Conservation (phyloP, 2,888 invertebrate genomes). For the Ophion obscuratus region DNA sequence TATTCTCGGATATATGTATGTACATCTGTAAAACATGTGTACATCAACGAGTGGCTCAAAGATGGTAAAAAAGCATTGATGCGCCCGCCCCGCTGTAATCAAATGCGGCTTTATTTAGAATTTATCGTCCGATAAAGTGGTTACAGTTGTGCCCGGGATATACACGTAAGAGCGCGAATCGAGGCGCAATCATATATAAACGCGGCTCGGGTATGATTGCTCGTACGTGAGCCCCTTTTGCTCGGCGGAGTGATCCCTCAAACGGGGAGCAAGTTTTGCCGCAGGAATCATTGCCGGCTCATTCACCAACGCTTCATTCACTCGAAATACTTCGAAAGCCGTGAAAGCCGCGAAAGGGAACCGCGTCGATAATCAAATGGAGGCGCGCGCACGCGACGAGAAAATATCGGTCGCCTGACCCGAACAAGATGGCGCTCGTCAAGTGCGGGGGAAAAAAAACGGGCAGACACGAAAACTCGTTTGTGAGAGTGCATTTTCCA, state of each 20-base stretch:
- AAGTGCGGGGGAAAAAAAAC: not conserved
- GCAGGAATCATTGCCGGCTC: constrained; percentile 19
- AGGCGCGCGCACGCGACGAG: not conserved
- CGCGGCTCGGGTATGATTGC: constrained; percentile 80
- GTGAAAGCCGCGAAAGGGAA: not conserved
- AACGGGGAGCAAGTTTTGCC: constrained; percentile 22
- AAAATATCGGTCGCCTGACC: not conserved
- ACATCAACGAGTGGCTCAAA: constrained; percentile 49
- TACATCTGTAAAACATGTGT: constrained; percentile 17
- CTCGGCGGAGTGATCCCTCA: constrained; percentile 38
- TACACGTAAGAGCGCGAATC: constrained; percentile 76
- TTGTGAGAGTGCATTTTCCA: not conserved
- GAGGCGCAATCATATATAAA: constrained; percentile 74
- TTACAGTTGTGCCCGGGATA: constrained; percentile 76
- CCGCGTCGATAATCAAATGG: not conserved
- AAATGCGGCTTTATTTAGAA: constrained; percentile 81
- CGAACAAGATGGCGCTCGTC: constrained; percentile 27
- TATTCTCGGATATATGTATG: not conserved
- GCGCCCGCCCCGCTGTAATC: constrained; percentile 75
- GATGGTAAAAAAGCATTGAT: constrained; percentile 32
- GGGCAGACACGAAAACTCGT: not conserved
- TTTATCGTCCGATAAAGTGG: constrained; percentile 82
- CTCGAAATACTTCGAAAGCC: not conserved
- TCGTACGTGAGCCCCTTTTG: constrained; percentile 79
- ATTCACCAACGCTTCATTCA: not conserved